Evolutionary conservation across 1,140 invertebrate genomes (phyloP).

Genomic region (Eumaeus atala): DNA sequence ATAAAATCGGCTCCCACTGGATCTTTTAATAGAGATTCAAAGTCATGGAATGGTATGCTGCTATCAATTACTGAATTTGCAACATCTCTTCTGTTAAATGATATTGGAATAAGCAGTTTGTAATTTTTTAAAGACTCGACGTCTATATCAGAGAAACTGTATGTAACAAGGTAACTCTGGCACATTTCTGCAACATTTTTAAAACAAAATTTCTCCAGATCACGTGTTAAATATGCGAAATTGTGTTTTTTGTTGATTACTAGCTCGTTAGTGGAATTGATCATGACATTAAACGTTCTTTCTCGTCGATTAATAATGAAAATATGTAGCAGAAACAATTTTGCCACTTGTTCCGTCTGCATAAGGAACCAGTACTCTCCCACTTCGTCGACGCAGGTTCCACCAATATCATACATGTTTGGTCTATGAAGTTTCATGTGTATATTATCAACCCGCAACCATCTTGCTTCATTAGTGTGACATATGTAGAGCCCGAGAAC

Average conservation of each 20-base stretch:
- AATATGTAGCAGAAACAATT: conserved; percentile 47
- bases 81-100: conserved; percentile 22
- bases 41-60: conserved; percentile 40
- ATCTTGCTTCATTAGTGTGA: conserved; percentile 45
- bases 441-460: conserved; percentile 47
- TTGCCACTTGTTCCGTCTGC: conserved; percentile 43
- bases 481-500: conserved; percentile 36
- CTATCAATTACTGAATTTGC: conserved; percentile 23
- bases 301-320: conserved; percentile 42
- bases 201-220: conserved; percentile 34
- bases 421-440: conserved; percentile 52
- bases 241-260: conserved; percentile 37
- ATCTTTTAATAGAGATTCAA: conserved; percentile 42
- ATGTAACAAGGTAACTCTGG: conserved; percentile 48
- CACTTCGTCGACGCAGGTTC: conserved; percentile 44
- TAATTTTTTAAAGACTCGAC: conserved; percentile 46
- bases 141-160: conserved; percentile 45
- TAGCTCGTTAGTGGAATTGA: conserved; percentile 37
- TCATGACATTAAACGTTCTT: conserved; percentile 30
- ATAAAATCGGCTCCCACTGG: conserved; percentile 53
- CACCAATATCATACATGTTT: conserved; percentile 59
- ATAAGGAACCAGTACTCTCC: conserved; percentile 52
- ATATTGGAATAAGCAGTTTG: conserved; percentile 44
- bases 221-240: conserved; percentile 30
- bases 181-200: conserved; percentile 28